Conservation (phyloP, 2,797 vertebrate genomes). For the Falco berigora region DNA sequence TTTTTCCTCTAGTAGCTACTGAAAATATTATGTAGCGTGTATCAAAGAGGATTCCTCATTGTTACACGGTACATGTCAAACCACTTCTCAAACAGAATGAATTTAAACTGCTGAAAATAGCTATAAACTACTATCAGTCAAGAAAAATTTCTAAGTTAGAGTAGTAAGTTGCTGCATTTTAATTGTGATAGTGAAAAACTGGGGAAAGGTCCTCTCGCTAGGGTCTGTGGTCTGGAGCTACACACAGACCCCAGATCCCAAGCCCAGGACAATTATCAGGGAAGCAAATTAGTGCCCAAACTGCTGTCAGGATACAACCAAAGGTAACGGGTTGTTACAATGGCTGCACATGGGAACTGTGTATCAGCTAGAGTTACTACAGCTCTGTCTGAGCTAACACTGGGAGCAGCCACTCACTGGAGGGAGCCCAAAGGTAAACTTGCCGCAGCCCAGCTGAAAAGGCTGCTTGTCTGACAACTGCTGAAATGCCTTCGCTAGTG, state of each 20-base stretch:
- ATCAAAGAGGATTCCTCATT: background rate
- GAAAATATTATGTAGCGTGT: background rate
- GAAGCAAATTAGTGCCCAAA: background rate
- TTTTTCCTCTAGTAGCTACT: background rate
- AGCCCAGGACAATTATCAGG: background rate
- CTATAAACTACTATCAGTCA: background rate
- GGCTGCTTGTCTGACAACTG: background rate
- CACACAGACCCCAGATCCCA: background rate
- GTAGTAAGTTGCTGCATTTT: background rate
- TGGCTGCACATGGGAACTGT: rapidly evolving
- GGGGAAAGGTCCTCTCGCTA: background rate
- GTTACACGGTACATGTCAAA: background rate
- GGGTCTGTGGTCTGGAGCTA: background rate
- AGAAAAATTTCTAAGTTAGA: background rate
- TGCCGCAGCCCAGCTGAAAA: background rate
- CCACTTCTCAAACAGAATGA: background rate
- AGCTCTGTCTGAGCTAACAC: background rate
- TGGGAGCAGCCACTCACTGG: rapidly evolving
- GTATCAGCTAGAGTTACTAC: background rate
- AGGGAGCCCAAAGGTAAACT: background rate
- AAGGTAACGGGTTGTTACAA: background rate
- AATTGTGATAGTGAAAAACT: background rate
- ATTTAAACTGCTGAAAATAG: background rate
- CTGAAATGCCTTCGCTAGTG: background rate
- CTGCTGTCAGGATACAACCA: background rate